phyloP scores from a whole-genome alignment of 2,797 vertebrate species.

The Poecilia velifera region DNA sequence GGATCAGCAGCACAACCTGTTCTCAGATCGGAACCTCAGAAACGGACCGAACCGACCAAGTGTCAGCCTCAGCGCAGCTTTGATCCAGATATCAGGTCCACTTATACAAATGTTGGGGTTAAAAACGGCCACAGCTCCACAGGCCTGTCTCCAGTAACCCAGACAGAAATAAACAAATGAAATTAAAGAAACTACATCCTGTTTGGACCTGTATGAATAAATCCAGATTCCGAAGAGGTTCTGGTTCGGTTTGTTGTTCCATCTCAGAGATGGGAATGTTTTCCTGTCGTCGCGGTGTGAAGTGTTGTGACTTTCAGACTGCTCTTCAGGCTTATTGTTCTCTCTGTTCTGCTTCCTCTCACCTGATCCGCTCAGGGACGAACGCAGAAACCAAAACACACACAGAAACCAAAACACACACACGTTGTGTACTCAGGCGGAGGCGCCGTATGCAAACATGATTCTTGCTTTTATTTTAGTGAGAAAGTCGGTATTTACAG shows the following conservation, averaged over 20 bases:
- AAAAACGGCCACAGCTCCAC: not conserved
- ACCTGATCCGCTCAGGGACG: not conserved
- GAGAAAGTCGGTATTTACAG: not conserved
- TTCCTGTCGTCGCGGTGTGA: not conserved
- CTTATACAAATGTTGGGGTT: not conserved
- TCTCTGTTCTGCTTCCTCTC: not conserved
- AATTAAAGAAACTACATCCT: not conserved
- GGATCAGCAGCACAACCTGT: not conserved
- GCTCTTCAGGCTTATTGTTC: not conserved
- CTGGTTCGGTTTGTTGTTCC: no score
- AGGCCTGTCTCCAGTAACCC: not conserved
- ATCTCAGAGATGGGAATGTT: no score
- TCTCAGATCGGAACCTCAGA: slow-evolving; percentile 1
- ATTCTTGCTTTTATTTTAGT: not conserved
- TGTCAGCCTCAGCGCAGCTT: not conserved
- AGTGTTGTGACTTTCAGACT: not conserved
- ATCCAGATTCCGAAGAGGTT: no score
- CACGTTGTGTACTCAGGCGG: not conserved
- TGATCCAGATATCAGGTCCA: not conserved
- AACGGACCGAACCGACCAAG: not conserved
- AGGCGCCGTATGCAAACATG: not conserved
- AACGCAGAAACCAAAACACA: not conserved
- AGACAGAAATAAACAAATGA: not conserved
- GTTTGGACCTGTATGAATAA: not conserved
- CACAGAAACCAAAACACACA: not conserved